phyloP scores from a whole-genome alignment of 2,113 vertebrate genomes.

The Anoura caudifer region DNA sequence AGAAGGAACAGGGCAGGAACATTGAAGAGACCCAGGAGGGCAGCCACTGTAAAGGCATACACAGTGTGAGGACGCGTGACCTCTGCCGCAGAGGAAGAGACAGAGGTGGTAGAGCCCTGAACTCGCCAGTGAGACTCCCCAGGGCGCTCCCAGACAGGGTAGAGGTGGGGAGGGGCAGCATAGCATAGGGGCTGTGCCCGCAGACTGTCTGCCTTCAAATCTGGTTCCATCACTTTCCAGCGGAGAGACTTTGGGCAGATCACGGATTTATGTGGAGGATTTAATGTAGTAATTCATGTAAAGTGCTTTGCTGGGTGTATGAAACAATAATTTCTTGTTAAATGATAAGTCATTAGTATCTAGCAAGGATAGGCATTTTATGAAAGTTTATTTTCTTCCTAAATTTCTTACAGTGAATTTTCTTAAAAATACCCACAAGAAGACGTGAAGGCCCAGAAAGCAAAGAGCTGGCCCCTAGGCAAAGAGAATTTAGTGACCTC shows the following conservation, averaged over 20 bases:
- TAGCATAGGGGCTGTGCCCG: accelerated
- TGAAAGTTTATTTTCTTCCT: not conserved
- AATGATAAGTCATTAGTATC: not conserved
- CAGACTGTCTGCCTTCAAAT: not conserved
- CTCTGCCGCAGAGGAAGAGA: accelerated
- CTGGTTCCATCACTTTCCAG: not conserved
- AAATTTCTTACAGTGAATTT: not conserved
- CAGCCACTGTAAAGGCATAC: not conserved
- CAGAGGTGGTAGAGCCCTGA: accelerated
- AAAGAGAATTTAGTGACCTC: not conserved
- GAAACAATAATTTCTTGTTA: not conserved
- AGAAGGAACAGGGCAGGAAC: not conserved
- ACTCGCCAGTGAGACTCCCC: not conserved
- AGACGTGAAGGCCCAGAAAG: not conserved
- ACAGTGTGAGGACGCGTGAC: accelerated
- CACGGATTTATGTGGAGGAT: not conserved
- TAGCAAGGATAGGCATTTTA: not conserved
- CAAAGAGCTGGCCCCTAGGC: not conserved
- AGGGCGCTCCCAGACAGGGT: not conserved
- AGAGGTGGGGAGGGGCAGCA: accelerated
- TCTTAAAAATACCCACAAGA: not conserved
- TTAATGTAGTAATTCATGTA: not conserved
- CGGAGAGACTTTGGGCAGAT: not conserved
- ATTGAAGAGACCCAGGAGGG: not conserved
- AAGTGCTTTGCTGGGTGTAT: not conserved